Conservation (phyloP, 2,888 invertebrate species). For the Galerucella nymphaeae region DNA sequence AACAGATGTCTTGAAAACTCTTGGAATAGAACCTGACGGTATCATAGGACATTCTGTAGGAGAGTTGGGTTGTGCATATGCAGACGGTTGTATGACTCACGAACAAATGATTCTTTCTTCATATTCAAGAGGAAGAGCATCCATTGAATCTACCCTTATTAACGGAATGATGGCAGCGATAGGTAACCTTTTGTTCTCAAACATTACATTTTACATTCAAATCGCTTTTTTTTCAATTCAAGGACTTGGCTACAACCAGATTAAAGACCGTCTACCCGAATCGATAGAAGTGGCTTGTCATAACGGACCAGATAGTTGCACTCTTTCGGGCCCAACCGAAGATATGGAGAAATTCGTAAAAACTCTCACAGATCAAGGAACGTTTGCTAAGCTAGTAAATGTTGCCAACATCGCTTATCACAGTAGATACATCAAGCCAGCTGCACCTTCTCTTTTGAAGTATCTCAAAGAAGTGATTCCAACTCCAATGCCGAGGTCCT, state of each 20-base stretch:
- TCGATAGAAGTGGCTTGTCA: slow-evolving; percentile 83
- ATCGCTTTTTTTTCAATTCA: slow-evolving; percentile 15
- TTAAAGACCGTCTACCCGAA: slow-evolving; percentile 74
- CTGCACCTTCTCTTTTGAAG: slow-evolving; percentile 63
- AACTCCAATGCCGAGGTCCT: slow-evolving; percentile 67
- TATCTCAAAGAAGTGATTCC: slow-evolving; percentile 65
- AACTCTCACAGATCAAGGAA: slow-evolving; percentile 72
- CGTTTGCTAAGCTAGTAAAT: slow-evolving; percentile 86
- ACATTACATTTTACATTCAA: neutral
- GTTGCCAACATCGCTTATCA: slow-evolving; percentile 92
- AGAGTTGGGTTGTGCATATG: slow-evolving; percentile 94
- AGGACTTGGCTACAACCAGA: slow-evolving; percentile 66
- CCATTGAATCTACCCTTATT: slow-evolving; percentile 76
- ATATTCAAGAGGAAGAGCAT: slow-evolving; percentile 84
- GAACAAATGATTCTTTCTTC: slow-evolving; percentile 88
- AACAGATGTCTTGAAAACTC: slow-evolving; percentile 69
- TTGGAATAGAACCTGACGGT: slow-evolving; percentile 76
- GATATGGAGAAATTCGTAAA: slow-evolving; percentile 71
- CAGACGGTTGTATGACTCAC: slow-evolving; percentile 89
- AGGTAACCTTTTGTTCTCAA: slow-evolving; percentile 63
- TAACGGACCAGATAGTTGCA: slow-evolving; percentile 81
- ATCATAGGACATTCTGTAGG: slow-evolving; percentile 93
- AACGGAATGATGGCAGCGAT: slow-evolving; percentile 91
- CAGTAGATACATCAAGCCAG: slow-evolving; percentile 78
- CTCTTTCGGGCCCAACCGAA: slow-evolving; percentile 80